Evolutionary conservation across 2,113 vertebrate genomes (phyloP).

Genomic region (Piprites chloris): DNA sequence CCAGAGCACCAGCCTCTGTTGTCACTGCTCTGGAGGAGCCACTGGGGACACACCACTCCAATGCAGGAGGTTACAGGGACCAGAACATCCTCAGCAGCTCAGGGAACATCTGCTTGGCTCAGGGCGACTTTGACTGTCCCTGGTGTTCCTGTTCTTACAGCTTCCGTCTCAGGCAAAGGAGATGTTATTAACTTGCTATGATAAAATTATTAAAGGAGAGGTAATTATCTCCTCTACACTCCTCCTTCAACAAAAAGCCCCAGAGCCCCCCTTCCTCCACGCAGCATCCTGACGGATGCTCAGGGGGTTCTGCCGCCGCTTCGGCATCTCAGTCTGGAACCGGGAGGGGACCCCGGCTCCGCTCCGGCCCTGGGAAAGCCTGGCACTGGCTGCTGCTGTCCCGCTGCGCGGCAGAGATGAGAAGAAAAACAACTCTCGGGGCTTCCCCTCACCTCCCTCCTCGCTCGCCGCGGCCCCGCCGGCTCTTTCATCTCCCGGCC

Average conservation of each 20-base stretch:
- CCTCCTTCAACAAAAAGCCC: neutral
- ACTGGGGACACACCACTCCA: neutral
- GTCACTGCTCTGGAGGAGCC: neutral
- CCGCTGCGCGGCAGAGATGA: neutral
- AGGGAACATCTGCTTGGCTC: neutral
- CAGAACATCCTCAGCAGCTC: neutral
- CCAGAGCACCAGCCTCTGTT: neutral
- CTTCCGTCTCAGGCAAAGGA: neutral
- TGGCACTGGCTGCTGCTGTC: neutral
- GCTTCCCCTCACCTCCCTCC: neutral
- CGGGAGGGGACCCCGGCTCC: neutral
- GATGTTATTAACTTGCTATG: too few relatives aligned
- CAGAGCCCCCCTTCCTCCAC: neutral
- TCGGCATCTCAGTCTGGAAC: accelerated
- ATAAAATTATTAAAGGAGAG: neutral
- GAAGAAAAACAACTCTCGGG: neutral
- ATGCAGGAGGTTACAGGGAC: neutral
- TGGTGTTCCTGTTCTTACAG: neutral
- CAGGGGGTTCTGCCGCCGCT: accelerated
- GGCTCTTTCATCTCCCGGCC: conserved; percentile 30
- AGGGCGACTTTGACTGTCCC: neutral
- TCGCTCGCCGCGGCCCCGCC: neutral
- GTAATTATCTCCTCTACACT: neutral
- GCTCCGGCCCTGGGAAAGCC: neutral
- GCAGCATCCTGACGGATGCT: accelerated